Percentiles rank a stretch among this genome's conserved stretches.
Conservation (phyloP, 23 tunicate species). For the Halocynthia roretzi region DNA sequence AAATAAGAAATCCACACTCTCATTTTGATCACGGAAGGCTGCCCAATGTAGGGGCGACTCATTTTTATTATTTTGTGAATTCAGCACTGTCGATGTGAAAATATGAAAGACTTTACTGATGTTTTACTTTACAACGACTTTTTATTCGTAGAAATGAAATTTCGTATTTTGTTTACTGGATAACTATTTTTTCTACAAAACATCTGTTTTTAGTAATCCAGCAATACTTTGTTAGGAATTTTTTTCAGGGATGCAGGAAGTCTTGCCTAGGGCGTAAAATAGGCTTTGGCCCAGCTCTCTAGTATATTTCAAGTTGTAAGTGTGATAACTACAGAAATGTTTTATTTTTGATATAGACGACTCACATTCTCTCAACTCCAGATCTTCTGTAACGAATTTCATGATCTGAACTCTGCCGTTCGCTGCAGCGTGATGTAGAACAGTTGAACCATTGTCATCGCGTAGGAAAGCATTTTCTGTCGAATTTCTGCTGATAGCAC, state of each 20-base stretch:
- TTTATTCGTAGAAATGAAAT: too few relatives aligned
- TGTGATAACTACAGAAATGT: too few relatives aligned
- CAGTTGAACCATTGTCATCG: constrained; percentile 57
- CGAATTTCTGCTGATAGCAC: neutral
- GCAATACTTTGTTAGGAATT: too few relatives aligned
- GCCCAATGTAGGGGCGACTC: constrained; percentile 80
- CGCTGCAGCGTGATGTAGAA: constrained; percentile 66
- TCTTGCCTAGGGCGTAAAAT: too few relatives aligned
- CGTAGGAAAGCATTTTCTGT: neutral
- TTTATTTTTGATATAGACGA: neutral
- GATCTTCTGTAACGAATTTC: constrained; percentile 22
- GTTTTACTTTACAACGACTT: too few relatives aligned
- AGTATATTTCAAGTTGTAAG: too few relatives aligned
- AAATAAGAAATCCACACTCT: constrained; percentile 29
- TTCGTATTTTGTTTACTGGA: too few relatives aligned
- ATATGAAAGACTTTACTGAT: neutral
- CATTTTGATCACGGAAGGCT: constrained; percentile 17
- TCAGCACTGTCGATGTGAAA: constrained; percentile 30
- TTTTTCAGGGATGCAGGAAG: too few relatives aligned
- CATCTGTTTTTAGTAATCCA: too few relatives aligned
- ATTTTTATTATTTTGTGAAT: constrained; percentile 22
- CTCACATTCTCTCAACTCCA: constrained; percentile 36
- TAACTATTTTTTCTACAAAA: too few relatives aligned
- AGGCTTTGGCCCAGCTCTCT: too few relatives aligned
- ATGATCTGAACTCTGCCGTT: constrained; percentile 18